phyloP scores from a whole-genome alignment of 2,888 invertebrate species.

The Epicampocera succincta region DNA sequence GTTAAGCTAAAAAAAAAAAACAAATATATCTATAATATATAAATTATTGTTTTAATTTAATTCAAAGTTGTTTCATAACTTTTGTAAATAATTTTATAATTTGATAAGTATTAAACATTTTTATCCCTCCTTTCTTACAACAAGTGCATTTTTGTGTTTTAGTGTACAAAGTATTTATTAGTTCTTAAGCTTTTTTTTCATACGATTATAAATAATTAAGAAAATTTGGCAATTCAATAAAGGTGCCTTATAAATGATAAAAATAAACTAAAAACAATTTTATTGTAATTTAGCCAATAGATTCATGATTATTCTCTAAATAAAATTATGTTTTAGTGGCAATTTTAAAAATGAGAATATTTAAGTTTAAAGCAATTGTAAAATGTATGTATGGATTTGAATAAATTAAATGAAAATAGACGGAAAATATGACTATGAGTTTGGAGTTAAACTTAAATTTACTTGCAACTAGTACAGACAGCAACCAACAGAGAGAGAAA shows the following conservation, averaged over 20 bases:
- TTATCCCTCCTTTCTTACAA: slow-evolving; percentile 44
- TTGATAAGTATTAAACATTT: slow-evolving; percentile 48
- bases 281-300: slow-evolving; percentile 15
- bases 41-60: slow-evolving; percentile 23
- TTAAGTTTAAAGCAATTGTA: slow-evolving; percentile 31
- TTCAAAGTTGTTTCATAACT: slow-evolving; percentile 7
- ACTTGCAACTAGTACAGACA: too few relatives aligned
- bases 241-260: slow-evolving; percentile 54
- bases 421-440: neutral
- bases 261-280: slow-evolving; percentile 18
- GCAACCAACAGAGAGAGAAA: too few relatives aligned
- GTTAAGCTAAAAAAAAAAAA: slow-evolving; percentile 39
- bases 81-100: slow-evolving; percentile 39
- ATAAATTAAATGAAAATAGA: slow-evolving; percentile 53
- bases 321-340: slow-evolving; percentile 33
- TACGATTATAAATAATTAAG: neutral
- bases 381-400: slow-evolving; percentile 54
- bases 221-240: slow-evolving; percentile 45
- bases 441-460: too few relatives aligned
- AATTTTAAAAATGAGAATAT: slow-evolving; percentile 50
- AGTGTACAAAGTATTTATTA: slow-evolving; percentile 63
- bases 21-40: slow-evolving; percentile 8
- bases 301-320: slow-evolving; percentile 20
- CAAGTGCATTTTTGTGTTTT: slow-evolving; percentile 53
- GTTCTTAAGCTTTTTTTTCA: slow-evolving; percentile 33